Evolutionary conservation across 2,113 vertebrate genomes (phyloP).

Genomic region (Hippoglossus stenolepis): DNA sequence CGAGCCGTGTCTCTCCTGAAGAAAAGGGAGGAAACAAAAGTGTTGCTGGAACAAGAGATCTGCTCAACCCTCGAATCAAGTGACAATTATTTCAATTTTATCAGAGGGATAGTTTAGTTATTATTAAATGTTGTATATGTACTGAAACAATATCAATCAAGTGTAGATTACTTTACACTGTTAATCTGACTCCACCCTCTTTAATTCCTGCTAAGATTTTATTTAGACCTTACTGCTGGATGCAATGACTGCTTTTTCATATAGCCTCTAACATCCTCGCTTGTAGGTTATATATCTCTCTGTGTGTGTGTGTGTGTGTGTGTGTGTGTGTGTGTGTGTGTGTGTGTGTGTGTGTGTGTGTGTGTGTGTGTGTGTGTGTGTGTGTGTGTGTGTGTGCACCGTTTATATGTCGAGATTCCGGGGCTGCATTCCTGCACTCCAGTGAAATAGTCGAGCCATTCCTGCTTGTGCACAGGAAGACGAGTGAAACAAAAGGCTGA

Average conservation of each 20-base stretch:
- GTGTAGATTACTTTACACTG: not conserved
- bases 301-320: not conserved
- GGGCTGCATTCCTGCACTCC: conserved; percentile 52
- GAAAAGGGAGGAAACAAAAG: not conserved
- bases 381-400: not conserved
- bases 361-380: conserved; percentile 8
- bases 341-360: not conserved
- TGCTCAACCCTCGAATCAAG: not conserved
- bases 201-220: not conserved
- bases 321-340: not conserved
- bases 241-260: too few species aligned
- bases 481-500: conserved; percentile 72
- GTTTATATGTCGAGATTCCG: not conserved
- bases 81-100: not conserved
- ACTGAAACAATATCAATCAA: not conserved
- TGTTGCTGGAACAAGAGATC: not conserved
- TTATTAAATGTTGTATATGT: not conserved
- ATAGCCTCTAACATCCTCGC: not conserved
- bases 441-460: conserved; percentile 30
- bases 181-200: too few species aligned
- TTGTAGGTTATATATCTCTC: too few species aligned
- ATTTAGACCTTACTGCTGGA: not conserved
- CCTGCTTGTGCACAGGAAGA: conserved; percentile 20
- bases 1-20: not conserved
- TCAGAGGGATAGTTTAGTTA: not conserved